Percentiles rank a stretch among this genome's conserved stretches.
Conservation (phyloP, 2,888 invertebrate species). For the Toxonevra muliebris region DNA sequence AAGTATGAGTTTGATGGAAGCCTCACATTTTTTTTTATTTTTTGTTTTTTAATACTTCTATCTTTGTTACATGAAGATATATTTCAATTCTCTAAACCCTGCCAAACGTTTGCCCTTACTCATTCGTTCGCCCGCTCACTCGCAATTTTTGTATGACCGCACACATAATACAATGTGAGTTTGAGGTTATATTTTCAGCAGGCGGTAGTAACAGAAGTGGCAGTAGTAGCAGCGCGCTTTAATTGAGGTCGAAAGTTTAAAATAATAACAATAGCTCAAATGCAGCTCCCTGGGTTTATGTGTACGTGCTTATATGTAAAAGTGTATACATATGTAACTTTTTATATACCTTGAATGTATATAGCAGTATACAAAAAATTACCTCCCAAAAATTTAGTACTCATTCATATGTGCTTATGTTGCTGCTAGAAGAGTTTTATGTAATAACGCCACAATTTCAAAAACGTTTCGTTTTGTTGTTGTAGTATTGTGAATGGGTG, state of each 20-base stretch:
- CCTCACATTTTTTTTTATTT: no score
- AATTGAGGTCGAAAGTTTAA: constrained; percentile 63
- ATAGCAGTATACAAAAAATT: no score
- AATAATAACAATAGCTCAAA: constrained; percentile 44
- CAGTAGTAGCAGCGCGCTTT: constrained; percentile 40
- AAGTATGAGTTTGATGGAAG: no score
- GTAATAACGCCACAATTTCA: no score
- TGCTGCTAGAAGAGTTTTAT: no score
- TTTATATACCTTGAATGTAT: no score
- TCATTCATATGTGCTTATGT: neutral
- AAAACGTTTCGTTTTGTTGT: no score
- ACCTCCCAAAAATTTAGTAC: no score
- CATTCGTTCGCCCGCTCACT: neutral
- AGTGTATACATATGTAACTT: constrained; percentile 9
- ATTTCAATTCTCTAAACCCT: no score
- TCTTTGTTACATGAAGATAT: no score
- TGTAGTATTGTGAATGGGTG: no score
- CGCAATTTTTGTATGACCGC: neutral
- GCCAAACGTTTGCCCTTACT: neutral
- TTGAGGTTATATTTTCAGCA: constrained; percentile 23
- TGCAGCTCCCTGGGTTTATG: constrained; percentile 17
- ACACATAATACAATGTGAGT: constrained; percentile 15
- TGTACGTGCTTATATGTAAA: neutral
- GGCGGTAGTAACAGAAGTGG: constrained; percentile 1
- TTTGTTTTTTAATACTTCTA: no score